These are phyloP conservation scores for Cephalopholis sonnerati DNA, from an alignment of 2,113 vertebrate genomes.

Conservation along the genomic window DNA sequence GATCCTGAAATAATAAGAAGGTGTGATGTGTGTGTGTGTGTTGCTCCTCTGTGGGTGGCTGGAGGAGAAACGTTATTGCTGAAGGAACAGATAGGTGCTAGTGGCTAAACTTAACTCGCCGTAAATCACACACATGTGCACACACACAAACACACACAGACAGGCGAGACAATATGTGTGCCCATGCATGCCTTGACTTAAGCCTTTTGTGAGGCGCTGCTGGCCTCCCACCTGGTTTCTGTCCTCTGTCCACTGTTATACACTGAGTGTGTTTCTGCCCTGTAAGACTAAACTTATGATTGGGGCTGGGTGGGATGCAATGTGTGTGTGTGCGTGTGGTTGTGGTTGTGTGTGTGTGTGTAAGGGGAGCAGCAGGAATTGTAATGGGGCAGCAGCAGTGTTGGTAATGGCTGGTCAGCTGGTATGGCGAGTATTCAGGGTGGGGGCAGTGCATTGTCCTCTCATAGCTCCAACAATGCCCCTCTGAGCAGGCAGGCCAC, in stretches of 20 bases:
- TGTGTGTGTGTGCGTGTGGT: constrained; percentile 26
- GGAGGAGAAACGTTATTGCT: constrained; percentile 48
- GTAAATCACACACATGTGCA: constrained; percentile 65
- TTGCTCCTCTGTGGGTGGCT: constrained; percentile 62
- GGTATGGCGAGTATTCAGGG: constrained; percentile 83
- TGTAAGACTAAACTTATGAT: constrained; percentile 61
- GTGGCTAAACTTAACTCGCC: constrained; percentile 76
- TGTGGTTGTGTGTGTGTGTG: constrained; percentile 39
- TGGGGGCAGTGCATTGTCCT: constrained; percentile 83
- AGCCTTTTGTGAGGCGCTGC: constrained; percentile 61
- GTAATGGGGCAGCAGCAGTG: constrained; percentile 71
- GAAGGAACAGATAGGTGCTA: constrained; percentile 74
- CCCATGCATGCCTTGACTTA: constrained; percentile 65
- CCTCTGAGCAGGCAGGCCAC: constrained; percentile 79
- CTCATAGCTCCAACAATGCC: constrained; percentile 83
- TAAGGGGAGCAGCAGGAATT: constrained; percentile 68
- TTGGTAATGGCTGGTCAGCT: constrained; percentile 82
- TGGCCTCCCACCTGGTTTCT: constrained; percentile 67
- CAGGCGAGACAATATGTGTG: constrained; percentile 58
- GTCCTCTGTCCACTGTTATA: constrained; percentile 42
- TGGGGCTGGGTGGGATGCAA: constrained; percentile 35
- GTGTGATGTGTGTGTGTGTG: constrained; percentile 57
- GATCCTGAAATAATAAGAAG: constrained; percentile 73
- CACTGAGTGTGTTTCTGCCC: constrained; percentile 37
- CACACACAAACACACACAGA: not conserved